Conservation (phyloP, 1,140 invertebrate species). For the Liolophura sinensis region DNA sequence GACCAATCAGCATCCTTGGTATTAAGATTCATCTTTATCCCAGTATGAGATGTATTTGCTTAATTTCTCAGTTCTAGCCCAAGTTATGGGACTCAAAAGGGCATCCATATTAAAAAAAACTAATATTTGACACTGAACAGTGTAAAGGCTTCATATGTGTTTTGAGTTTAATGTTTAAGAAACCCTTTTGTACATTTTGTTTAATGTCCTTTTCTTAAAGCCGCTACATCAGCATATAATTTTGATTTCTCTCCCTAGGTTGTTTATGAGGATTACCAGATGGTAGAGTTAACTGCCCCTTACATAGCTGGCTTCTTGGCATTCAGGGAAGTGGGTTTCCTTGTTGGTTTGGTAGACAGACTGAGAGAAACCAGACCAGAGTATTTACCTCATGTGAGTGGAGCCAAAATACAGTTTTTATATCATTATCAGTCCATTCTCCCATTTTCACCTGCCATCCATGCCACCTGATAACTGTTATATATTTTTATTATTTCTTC, state of each 20-base stretch:
- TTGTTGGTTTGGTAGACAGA: conserved; percentile 45
- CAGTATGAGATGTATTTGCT: too few relatives aligned
- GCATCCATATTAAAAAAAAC: not conserved
- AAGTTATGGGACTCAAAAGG: too few relatives aligned
- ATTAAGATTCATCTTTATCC: too few relatives aligned
- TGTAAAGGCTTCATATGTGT: not conserved
- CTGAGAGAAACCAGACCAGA: conserved; percentile 48
- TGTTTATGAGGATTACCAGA: conserved; percentile 51
- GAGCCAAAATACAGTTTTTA: too few relatives aligned
- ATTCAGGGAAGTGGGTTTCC: conserved; percentile 57
- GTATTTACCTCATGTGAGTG: conserved; percentile 51
- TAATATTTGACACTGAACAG: not conserved
- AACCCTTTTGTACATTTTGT: not conserved
- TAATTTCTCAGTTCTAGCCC: too few relatives aligned
- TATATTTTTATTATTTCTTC: too few relatives aligned
- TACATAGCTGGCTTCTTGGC: conserved; percentile 61
- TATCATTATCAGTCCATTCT: too few relatives aligned
- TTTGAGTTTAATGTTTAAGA: not conserved
- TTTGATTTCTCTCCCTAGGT: conserved; percentile 32
- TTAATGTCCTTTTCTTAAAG: not conserved
- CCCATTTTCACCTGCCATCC: too few relatives aligned
- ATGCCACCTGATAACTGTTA: too few relatives aligned
- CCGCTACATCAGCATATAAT: not conserved
- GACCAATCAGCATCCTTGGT: too few relatives aligned
- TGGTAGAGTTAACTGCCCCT: conserved; percentile 51